Evolutionary conservation across 2,113 vertebrate species (phyloP), one percentile per base, ranked within the genome.

Genomic region (Megaceryle maxima): DNA sequence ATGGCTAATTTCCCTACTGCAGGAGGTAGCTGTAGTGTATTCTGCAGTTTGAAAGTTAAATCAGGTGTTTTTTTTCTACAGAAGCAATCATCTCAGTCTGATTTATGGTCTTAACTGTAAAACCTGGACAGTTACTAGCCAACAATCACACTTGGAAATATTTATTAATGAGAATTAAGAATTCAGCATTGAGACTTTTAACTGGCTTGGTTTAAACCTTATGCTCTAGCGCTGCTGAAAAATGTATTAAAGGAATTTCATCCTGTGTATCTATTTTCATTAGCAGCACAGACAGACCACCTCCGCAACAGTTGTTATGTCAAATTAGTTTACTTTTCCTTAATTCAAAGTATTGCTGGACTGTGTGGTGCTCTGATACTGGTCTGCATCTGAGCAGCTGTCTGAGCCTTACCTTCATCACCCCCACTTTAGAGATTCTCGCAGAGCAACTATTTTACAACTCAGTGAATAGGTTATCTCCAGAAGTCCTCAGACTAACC

Each of bases 141-240:
- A 80, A 28, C 39, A 55, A 20, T n/a, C 24, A 10, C 0, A 3
- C 0, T 0, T 55, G 39, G 60, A 86, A 50, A 11, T 63, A 25
- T 2, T 63, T 53, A 41, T 31, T 88, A 25, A n/a, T 41, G 33
- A 91, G 39, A 83, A 86, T 59, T 67, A 80, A 69, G 46, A 82
- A 43, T 87, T 92, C 57, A 56, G 7, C 19, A 48, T 4, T 14
- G 20, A 78, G 41, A 43, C 33, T 9, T 13, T 66, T 51, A 73
- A 33, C 10, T 82, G 25, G n/a, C 28, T 28, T 46, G 31, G 24
- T 31, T 80, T 35, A 50, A 70, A 72, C 63, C 6, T 29, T 41
- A 29, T 22, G 13, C 41, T 53, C 16, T 72, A 48, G 48, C 5
- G 5, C 50, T 63, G 72, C 46, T 57, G 20, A 78, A 62, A 73